Percentiles rank a stretch among this genome's conserved stretches.
These are phyloP conservation scores for Sebastes vulpes DNA, from an alignment of 2,797 vertebrate species.

Conservation along the genomic window DNA sequence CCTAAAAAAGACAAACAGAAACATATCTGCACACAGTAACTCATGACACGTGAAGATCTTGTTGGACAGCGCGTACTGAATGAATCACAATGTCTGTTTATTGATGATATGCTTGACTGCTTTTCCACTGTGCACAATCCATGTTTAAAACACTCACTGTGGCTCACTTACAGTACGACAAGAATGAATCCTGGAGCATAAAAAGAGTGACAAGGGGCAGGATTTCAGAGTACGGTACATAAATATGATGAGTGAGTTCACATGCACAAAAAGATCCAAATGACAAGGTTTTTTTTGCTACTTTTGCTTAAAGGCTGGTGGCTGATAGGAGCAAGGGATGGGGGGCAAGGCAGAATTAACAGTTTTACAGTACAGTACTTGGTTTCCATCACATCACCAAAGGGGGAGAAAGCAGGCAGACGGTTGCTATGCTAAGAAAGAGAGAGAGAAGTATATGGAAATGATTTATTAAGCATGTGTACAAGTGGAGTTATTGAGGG, in stretches of 20 bases:
- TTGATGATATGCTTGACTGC: constrained; percentile 80
- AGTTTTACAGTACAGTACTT: constrained; percentile 83
- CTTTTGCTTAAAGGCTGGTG: constrained; percentile 77
- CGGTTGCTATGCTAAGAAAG: constrained; percentile 34
- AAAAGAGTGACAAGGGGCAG: constrained; percentile 37
- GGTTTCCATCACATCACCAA: constrained; percentile 85
- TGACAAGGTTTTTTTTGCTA: constrained; percentile 52
- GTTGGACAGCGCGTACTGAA: constrained; percentile 56
- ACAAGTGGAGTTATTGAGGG: constrained; percentile 49
- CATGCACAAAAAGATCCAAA: constrained; percentile 78
- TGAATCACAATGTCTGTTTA: constrained; percentile 75
- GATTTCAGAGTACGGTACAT: constrained; percentile 81
- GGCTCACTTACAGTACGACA: constrained; percentile 85
- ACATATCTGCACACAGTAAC: not conserved
- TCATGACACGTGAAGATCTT: not conserved
- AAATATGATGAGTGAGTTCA: constrained; percentile 84
- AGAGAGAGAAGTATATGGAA: constrained; percentile 24
- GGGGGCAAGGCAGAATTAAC: constrained; percentile 75
- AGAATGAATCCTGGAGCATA: constrained; percentile 72
- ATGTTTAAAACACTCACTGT: constrained; percentile 81
- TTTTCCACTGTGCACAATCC: constrained; percentile 77
- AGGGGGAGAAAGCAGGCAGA: constrained; percentile 62
- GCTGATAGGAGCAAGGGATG: constrained; percentile 53
- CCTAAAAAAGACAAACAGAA: not conserved
- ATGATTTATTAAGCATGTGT: constrained; percentile 45